Evolutionary conservation across 2,113 vertebrate species (phyloP), one percentile per base, ranked within the genome.

Genomic region (Chaetodon auriga): DNA sequence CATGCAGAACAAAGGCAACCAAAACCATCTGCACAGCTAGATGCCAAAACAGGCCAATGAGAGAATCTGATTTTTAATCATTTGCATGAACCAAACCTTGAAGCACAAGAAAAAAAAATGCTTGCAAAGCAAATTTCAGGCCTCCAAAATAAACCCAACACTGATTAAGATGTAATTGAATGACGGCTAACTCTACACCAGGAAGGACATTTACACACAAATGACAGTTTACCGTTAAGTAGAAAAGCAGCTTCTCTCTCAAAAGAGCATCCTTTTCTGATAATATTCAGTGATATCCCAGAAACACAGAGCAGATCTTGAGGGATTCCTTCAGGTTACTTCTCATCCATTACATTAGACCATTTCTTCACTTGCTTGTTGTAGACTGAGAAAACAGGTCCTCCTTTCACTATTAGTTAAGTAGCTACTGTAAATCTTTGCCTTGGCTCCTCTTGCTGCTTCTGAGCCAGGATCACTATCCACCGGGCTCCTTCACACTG

Each of bases 391-490:
- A 15, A 63, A 80, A 68, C 55, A 35, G 21, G 12, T 25, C 19
- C 5, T 54, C 53, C 30, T 80, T 72, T 71, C 65, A 41, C 64
- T 65, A 43, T 68, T 60, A 57, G 55, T 21, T 65, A 70, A 78
- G 49, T 48, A 60, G 68, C 11, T 51, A 13, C 53, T 63, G 68
- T 82, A 76, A 73, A 48, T 76, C 18, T 64, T 41, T 55, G 15
- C 51, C 41, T 61, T 49, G 55, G n/a, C 54, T 35, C 12, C 2
- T 51, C 54, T 4, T 62, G 35, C 62, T 57, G 70, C 43, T 16
- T 73, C 14, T 80, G 80, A 81, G 38, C 19, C 41, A 21, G 65
- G 73, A 83, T 90, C 55, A 43, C 71, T 65, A 46, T 65, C 70
- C 36, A 30, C n/a, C 65, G 74, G 63, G 41, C 78, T 66, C 54